Evolutionary conservation across 2,888 invertebrate species (phyloP).

Genomic region (Eumacrocentrus americanus): DNA sequence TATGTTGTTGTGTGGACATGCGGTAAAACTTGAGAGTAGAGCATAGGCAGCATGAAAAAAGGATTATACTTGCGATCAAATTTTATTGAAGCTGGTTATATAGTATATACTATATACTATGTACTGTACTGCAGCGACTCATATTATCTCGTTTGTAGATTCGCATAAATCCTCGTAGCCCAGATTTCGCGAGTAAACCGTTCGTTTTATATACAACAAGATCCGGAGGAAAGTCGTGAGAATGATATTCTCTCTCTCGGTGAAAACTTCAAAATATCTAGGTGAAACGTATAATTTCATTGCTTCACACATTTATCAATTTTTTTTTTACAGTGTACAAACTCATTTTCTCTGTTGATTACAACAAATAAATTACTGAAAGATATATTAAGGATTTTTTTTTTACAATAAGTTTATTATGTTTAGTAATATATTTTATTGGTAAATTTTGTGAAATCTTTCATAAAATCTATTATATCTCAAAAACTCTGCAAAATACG

Average conservation of each 20-base stretch:
- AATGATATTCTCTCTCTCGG: neutral
- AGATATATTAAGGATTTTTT: too few species aligned
- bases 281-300: constrained; percentile 10
- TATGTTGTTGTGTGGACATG: too few species aligned
- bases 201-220: neutral
- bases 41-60: neutral
- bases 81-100: too few species aligned
- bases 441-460: too few species aligned
- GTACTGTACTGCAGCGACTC: neutral
- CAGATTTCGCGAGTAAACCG: neutral
- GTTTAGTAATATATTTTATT: too few species aligned
- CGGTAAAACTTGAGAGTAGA: too few species aligned
- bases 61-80: neutral
- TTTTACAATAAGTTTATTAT: too few species aligned
- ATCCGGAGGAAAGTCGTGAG: constrained; percentile 16
- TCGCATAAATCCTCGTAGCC: constrained; percentile 2
- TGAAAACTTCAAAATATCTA: constrained; percentile 8
- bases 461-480: too few species aligned
- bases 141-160: neutral
- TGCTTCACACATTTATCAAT: neutral
- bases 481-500: neutral
- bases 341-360: too few species aligned
- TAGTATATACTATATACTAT: neutral
- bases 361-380: too few species aligned
- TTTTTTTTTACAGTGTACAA: neutral